Evolutionary conservation across 1,140 invertebrate species (phyloP).

Genomic region (Heliconius hermathena): DNA sequence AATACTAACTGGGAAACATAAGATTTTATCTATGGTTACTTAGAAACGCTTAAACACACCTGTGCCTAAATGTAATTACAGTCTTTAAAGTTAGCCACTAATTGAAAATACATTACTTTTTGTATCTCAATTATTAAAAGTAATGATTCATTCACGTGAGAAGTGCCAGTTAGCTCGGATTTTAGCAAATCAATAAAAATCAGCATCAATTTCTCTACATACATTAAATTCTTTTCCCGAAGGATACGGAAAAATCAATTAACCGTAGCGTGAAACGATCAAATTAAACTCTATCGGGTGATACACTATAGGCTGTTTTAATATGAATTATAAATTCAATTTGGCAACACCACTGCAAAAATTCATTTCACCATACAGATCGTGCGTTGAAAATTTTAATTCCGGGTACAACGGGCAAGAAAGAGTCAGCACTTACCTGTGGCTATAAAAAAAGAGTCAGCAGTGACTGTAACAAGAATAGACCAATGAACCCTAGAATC

Average conservation of each 20-base stretch:
- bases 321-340: conserved; percentile 60
- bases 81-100: conserved; percentile 49
- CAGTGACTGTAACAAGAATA: conserved; percentile 49
- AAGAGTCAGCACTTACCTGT: conserved; percentile 42
- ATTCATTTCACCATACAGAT: conserved; percentile 62
- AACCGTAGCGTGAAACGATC: conserved; percentile 59
- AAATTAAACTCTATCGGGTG: conserved; percentile 53
- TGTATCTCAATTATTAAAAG: conserved; percentile 45
- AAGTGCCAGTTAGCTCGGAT: conserved; percentile 37
- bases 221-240: conserved; percentile 49
- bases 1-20: background rate
- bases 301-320: conserved; percentile 40
- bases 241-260: conserved; percentile 51
- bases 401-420: conserved; percentile 50
- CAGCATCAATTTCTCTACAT: conserved; percentile 48
- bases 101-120: conserved; percentile 52
- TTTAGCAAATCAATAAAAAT: conserved; percentile 40
- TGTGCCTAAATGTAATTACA: conserved; percentile 46
- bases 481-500: conserved; percentile 72
- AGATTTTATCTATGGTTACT: conserved; percentile 14
- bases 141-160: conserved; percentile 40
- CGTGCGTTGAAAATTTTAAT: conserved; percentile 74
- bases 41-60: conserved; percentile 11
- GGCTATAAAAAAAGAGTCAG: conserved; percentile 55
- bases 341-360: conserved; percentile 63